These are phyloP conservation scores for Cataglyphis livida DNA, from an alignment of 2,888 invertebrate genomes.

Conservation along the genomic window DNA sequence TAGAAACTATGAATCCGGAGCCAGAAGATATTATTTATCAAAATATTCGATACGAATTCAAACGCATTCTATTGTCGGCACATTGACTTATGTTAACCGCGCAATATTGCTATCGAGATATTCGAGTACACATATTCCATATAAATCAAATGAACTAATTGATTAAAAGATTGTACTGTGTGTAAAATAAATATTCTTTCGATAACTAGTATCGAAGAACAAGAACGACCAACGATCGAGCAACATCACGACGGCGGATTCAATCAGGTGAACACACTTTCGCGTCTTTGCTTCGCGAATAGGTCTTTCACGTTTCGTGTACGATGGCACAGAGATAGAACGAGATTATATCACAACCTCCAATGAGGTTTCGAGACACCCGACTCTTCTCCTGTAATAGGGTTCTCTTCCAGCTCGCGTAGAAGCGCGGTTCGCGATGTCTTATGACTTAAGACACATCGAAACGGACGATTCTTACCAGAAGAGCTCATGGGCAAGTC, in stretches of 20 bases:
- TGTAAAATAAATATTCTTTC: not conserved
- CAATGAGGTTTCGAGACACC: slow-evolving; percentile 64
- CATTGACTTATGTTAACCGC: not conserved
- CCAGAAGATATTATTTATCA: not conserved
- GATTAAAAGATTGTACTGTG: not conserved
- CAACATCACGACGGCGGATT: slow-evolving; percentile 46
- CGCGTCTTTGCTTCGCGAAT: slow-evolving; percentile 35
- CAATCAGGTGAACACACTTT: slow-evolving; percentile 39
- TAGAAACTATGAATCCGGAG: not conserved
- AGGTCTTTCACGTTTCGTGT: slow-evolving; percentile 57
- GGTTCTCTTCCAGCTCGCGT: slow-evolving; percentile 46
- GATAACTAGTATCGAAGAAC: slow-evolving; percentile 8
- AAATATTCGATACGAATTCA: not conserved
- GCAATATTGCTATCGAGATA: not conserved
- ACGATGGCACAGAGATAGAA: slow-evolving; percentile 71
- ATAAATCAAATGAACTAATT: slow-evolving; percentile 11
- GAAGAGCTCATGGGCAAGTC: slow-evolving; percentile 82
- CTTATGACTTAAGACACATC: not conserved
- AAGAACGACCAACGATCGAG: slow-evolving; percentile 19
- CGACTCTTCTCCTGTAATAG: slow-evolving; percentile 42
- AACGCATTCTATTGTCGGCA: not conserved
- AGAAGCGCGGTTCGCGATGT: not conserved
- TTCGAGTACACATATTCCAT: not conserved
- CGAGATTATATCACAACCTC: slow-evolving; percentile 75
- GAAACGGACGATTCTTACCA: slow-evolving; percentile 78